Conservation (phyloP, 2,113 vertebrate genomes). For the Lepus americanus region DNA sequence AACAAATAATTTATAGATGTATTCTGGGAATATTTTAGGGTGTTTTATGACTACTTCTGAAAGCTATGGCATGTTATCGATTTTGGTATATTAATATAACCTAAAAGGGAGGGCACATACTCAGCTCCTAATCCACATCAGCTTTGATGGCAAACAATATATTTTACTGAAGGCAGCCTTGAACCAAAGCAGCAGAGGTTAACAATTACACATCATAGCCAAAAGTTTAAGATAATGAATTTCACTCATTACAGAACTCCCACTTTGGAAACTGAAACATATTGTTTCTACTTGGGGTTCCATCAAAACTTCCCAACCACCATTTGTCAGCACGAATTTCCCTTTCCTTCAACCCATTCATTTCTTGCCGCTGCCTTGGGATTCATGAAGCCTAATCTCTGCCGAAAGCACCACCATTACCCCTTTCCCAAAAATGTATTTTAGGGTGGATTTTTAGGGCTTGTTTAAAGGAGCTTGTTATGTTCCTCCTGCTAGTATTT, state of each 20-base stretch:
- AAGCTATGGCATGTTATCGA: constrained; percentile 90
- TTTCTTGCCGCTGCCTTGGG: constrained; percentile 66
- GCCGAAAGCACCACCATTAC: constrained; percentile 61
- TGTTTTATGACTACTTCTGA: constrained; percentile 91
- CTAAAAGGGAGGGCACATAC: constrained; percentile 85
- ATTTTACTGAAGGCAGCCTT: constrained; percentile 86
- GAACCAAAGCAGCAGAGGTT: constrained; percentile 85
- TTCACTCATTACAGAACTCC: constrained; percentile 79
- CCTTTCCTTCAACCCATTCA: constrained; percentile 62
- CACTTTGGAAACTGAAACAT: constrained; percentile 68
- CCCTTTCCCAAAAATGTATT: constrained; percentile 28
- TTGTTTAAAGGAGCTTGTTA: background rate
- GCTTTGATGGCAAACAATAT: constrained; percentile 86
- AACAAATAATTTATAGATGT: constrained; percentile 92
- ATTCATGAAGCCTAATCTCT: constrained; percentile 73
- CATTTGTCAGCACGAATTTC: constrained; percentile 66
- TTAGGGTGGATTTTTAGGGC: background rate
- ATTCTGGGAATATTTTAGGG: constrained; percentile 92
- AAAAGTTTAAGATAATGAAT: constrained; percentile 88
- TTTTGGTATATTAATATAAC: constrained; percentile 90
- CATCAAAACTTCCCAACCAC: constrained; percentile 68
- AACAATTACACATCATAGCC: constrained; percentile 87
- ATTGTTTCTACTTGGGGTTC: background rate
- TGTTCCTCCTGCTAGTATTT: background rate
- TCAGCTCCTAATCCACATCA: constrained; percentile 87